Evolutionary conservation across 2,888 invertebrate species (phyloP), one percentile per base, ranked within the genome.

Genomic region (Ferdinandea cuprea): DNA sequence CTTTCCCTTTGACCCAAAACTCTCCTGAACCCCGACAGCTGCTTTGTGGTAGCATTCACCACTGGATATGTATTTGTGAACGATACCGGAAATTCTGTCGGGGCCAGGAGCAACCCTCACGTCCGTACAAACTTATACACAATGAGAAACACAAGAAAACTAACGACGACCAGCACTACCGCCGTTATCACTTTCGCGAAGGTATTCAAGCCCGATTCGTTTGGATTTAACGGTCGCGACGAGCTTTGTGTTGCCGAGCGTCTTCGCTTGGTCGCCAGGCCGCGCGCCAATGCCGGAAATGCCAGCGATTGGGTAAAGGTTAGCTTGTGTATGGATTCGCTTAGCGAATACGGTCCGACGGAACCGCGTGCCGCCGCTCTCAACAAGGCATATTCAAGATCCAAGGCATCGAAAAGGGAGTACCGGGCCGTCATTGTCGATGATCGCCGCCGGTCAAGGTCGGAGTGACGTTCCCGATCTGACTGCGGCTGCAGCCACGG

Each of bases 71-170:
- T 87, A 83, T 87, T 88, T 86, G 89, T 89, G 88, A 90, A 90
- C 88, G 89, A 88, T 63, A 87, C 85, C 86, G 90, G 87, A 83
- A 88, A 89, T 68, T 90, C 90, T 86, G 91, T 88, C 89, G 94
- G 94, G 91, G 94, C 93, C 93, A 95, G 92, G 91, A 94, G 93
- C 92, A 94, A 94, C 84, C 94, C 95, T 95, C 94, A 95, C 94
- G 94, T 94, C 89, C 93, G 92, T 88, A 94, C 94, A 88, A 94
- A 95, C 88, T 95, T 95, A 88, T 94, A 94, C 71, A 95, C 94
- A 19, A 95, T 94, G 54, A 94, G 93, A 89, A 95, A 95, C 86
- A 95, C 95, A 88, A 95, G 91, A 83, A 95, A 93, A 87, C 94
- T 94, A 77, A 95, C 94, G 50, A 94, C 91, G 86, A 95, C 94